Percentiles rank a stretch among this genome's conserved stretches.
Conservation (phyloP, 2,113 vertebrate genomes). For the Turnix velox region DNA sequence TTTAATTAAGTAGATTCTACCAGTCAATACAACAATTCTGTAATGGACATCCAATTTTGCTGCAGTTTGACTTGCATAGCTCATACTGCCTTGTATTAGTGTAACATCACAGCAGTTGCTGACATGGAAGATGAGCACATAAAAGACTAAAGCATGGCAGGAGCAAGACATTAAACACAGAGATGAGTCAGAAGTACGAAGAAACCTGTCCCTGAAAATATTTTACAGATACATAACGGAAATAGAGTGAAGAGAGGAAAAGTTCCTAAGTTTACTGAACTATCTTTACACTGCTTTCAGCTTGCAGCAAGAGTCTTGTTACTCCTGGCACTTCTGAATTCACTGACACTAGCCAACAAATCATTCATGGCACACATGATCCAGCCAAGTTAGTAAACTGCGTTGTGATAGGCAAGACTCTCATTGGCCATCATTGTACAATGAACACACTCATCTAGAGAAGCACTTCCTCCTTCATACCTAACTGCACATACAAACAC, state of each 20-base stretch:
- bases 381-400: neutral
- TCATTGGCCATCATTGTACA: neutral
- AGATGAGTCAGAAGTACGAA: neutral
- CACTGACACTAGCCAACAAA: neutral
- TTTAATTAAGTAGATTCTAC: neutral
- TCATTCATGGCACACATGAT: rapidly evolving
- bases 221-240: neutral
- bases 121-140: neutral
- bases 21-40: neutral
- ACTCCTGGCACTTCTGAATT: neutral
- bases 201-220: neutral
- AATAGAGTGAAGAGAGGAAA: neutral
- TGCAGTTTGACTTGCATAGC: neutral
- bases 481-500: neutral
- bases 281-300: neutral
- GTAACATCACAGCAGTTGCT: neutral
- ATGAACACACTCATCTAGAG: neutral
- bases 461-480: neutral
- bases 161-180: neutral
- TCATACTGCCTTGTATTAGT: neutral
- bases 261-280: neutral
- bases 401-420: neutral
- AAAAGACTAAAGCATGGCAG: neutral
- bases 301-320: neutral
- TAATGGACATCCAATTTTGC: neutral